Evolutionary conservation across 2,888 invertebrate genomes (phyloP).

Genomic region (Diplolepis rosae): DNA sequence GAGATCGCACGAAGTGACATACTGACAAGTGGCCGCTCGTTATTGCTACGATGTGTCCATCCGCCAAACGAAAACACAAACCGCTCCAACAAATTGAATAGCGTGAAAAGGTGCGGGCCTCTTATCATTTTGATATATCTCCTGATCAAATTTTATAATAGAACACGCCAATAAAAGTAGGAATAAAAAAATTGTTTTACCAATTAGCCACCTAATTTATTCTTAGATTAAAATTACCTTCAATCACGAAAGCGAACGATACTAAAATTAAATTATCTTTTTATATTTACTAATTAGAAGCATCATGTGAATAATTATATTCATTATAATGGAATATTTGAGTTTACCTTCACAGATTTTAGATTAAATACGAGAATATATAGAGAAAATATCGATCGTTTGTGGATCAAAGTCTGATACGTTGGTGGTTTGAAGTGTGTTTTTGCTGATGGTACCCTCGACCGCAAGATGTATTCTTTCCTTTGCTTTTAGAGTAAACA

Average conservation of each 20-base stretch:
- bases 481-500: slow-evolving; percentile 70
- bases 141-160: not conserved
- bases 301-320: not conserved
- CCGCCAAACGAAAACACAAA: slow-evolving; percentile 28
- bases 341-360: not conserved
- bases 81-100: not conserved
- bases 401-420: slow-evolving; percentile 33
- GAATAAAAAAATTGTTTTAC: not conserved
- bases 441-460: not conserved
- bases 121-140: slow-evolving; percentile 24
- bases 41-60: not conserved
- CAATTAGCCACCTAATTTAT: not conserved
- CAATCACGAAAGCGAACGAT: not conserved
- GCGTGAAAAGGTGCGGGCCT: slow-evolving; percentile 28
- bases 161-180: not conserved
- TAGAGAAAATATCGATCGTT: not conserved
- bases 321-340: not conserved
- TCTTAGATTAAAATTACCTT: no score
- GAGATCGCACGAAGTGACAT: slow-evolving; percentile 44
- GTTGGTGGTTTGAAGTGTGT: slow-evolving; percentile 35
- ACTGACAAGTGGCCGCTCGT: slow-evolving; percentile 47
- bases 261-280: no score
- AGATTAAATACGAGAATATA: not conserved
- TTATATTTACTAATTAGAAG: not conserved
- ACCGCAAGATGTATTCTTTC: slow-evolving; percentile 42